Base-by-base conservation (phyloP, 92 coral and sea anemone species). In the Zoanthus solanderi region DNA sequence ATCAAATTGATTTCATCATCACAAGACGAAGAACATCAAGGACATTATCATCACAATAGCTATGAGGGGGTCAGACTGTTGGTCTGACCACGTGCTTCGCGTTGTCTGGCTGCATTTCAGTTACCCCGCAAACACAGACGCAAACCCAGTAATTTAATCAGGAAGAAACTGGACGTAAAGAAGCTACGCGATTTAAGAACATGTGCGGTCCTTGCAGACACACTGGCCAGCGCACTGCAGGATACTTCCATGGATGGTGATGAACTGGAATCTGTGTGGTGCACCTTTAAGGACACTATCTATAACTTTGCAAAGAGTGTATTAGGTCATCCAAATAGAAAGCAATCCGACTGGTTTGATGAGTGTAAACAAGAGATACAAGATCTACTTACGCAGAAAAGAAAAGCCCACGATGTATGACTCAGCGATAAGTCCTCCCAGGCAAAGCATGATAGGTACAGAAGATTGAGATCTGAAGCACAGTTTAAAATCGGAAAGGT, bases 1-100 rank as follows among this genome's bases (percentile, higher is more conserved):
- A 85, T 4, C 83, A 42, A 34, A 85, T 85, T 8, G 89, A 75
- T 60, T 17, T 85, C 71, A 75, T 75, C 46, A 2, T 72, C 46
- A 42, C 48, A 66, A 23, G n/a, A 72, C 1, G 60, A 83, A 9
- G 37, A 15, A 28, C 28, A 61, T n/a, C 46, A 83, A 65, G 71
- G 71, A 65, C 71, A 65, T 65, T 28, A 65, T 28, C 28, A 65
- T 65, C 71, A 65, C 71, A 16, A 65, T 13, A 52, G 56, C 56
- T 52, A 52, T 52, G 56, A 52, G 56, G 56, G 56, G 56, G 56
- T 6, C 56, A 52, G 56, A 52, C 56, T 52, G 56, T 52, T 52
- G 56, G 56, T 52, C 56, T 52, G 9, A 52, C 56, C 56, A 52
- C 11, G 56, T 52, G 56, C 46, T 32, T 71, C 75, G 34, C 37